phyloP scores from a whole-genome alignment of 2,797 vertebrate genomes.

The Gymnothorax reevesii region DNA sequence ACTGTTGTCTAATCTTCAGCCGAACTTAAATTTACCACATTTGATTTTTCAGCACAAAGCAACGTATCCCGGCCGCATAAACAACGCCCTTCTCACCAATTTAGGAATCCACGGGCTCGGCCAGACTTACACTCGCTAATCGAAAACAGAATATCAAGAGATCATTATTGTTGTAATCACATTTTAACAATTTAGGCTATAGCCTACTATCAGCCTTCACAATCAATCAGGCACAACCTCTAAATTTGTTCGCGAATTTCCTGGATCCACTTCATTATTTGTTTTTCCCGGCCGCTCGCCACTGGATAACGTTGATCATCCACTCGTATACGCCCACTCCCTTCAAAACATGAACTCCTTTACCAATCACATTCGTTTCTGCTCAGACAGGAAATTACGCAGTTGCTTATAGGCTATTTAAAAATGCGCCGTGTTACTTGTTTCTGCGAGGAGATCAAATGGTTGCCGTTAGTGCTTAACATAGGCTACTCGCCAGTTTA shows the following conservation, averaged over 20 bases:
- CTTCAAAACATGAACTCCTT: constrained; percentile 48
- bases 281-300: constrained; percentile 27
- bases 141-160: neutral
- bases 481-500: constrained; percentile 30
- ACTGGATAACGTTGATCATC: constrained; percentile 26
- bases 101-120: neutral
- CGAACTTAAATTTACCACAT: neutral
- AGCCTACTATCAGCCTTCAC: neutral
- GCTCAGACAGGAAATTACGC: constrained; percentile 78
- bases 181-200: neutral
- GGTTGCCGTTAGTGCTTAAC: constrained; percentile 49
- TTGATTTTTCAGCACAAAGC: neutral
- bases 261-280: constrained; percentile 25
- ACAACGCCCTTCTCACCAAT: neutral
- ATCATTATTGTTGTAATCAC: neutral
- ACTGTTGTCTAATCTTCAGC: neutral
- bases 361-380: constrained; percentile 66
- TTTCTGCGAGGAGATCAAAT: constrained; percentile 50
- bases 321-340: neutral
- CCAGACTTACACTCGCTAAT: neutral
- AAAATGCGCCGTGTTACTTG: constrained; percentile 58
- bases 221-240: neutral
- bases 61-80: neutral
- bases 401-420: constrained; percentile 60
- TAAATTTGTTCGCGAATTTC: neutral